Evolutionary conservation across 1,140 invertebrate species (phyloP).

Genomic region (Aporrectodea caliginosa): DNA sequence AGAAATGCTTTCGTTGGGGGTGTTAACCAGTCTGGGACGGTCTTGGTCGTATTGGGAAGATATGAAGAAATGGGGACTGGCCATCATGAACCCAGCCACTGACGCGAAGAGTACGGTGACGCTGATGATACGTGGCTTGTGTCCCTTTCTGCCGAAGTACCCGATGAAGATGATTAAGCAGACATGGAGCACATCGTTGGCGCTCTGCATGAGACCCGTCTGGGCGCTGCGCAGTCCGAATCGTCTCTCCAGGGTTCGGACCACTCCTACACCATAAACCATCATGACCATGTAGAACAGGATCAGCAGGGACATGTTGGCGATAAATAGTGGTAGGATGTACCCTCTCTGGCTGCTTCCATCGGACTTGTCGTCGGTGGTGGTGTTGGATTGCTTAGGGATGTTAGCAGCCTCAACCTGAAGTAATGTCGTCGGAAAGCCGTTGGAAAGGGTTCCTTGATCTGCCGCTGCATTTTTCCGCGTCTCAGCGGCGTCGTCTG

Average conservation of each 20-base stretch:
- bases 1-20: neutral
- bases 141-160: constrained; percentile 39
- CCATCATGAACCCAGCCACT: constrained; percentile 42
- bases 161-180: constrained; percentile 40
- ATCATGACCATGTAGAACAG: constrained; percentile 25
- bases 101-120: constrained; percentile 40
- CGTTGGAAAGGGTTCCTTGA: too few relatives aligned
- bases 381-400: too few relatives aligned
- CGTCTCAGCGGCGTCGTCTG: too few relatives aligned
- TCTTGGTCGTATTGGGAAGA: constrained; percentile 9
- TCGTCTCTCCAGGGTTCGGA: constrained; percentile 27
- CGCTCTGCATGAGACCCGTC: constrained; percentile 44
- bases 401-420: too few relatives aligned
- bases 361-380: too few relatives aligned
- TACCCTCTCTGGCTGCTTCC: too few relatives aligned
- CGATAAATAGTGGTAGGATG: constrained; percentile 16
- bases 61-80: constrained; percentile 41
- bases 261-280: constrained; percentile 11
- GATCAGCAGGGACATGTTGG: constrained; percentile 13
- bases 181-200: constrained; percentile 47
- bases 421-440: too few relatives aligned
- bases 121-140: constrained; percentile 43
- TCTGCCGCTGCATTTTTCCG: too few relatives aligned
- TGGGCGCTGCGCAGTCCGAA: constrained; percentile 43
- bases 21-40: neutral